Conservation (phyloP, 2,888 invertebrate species). For the Ormyrus thymus region DNA sequence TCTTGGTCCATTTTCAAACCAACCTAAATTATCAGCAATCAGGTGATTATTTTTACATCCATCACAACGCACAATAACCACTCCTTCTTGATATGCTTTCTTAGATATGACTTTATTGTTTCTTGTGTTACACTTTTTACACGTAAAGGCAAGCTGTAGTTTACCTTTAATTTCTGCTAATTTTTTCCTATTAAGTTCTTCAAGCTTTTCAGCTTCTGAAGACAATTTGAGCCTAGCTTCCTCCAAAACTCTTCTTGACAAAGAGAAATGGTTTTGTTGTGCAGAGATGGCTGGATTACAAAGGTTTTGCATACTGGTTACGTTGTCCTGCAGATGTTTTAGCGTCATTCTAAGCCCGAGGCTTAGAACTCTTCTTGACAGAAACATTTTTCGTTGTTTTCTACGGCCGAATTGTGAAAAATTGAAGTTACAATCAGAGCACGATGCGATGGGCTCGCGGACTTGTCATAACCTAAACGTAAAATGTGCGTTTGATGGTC, state of each 20-base stretch:
- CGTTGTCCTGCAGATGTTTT: slow-evolving; percentile 32
- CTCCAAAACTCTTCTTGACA: slow-evolving; percentile 10
- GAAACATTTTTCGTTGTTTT: slow-evolving; percentile 41
- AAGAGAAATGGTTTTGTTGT: slow-evolving; percentile 31
- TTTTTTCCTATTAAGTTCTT: slow-evolving; percentile 44
- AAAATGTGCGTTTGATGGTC: not conserved
- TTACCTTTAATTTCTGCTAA: slow-evolving; percentile 77
- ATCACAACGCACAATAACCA: slow-evolving; percentile 93
- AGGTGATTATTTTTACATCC: slow-evolving; percentile 93
- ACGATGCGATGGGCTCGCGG: not conserved
- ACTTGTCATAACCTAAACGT: not conserved
- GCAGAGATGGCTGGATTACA: not conserved
- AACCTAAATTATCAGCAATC: slow-evolving; percentile 96
- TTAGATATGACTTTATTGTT: slow-evolving; percentile 90
- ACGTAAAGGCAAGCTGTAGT: slow-evolving; percentile 87
- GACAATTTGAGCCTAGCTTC: not conserved
- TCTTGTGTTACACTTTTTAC: slow-evolving; percentile 89
- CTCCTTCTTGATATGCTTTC: slow-evolving; percentile 89
- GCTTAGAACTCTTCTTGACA: slow-evolving; percentile 25
- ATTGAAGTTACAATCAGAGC: not conserved
- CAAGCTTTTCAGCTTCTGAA: not conserved
- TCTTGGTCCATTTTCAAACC: slow-evolving; percentile 89
- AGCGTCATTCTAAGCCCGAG: slow-evolving; percentile 37
- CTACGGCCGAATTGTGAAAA: not conserved
- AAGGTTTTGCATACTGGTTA: slow-evolving; percentile 31